A percentile compares a stretch with the other conserved stretches of the same genome.
Conservation (phyloP, 2,113 vertebrate species). For the Mormyrus lacerda region DNA sequence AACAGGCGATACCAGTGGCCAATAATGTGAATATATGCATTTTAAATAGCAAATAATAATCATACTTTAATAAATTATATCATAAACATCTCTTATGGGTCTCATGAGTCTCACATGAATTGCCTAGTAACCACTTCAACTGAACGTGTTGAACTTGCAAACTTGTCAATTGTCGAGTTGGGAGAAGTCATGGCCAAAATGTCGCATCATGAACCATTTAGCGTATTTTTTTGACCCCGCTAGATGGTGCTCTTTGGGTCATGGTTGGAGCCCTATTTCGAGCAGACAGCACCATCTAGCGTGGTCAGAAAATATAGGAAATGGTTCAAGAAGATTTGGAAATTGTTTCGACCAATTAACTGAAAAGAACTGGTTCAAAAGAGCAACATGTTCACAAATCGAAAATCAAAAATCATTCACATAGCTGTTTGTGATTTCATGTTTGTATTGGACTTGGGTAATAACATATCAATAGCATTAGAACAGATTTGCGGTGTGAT, state of each 20-base stretch:
- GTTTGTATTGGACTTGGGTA: background rate
- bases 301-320: background rate
- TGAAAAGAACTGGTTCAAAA: background rate
- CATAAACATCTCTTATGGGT: background rate
- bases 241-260: background rate
- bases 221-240: background rate
- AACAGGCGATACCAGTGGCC: background rate
- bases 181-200: background rate
- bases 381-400: background rate
- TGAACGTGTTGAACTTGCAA: background rate
- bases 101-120: background rate
- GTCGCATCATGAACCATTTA: background rate
- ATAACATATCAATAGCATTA: background rate
- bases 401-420: background rate
- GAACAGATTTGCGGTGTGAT: background rate
- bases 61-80: background rate
- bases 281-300: background rate
- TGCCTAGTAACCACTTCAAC: background rate
- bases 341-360: background rate
- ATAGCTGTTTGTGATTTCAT: background rate
- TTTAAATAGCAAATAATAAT: background rate
- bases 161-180: too few species aligned
- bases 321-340: background rate
- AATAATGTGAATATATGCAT: background rate
- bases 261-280: background rate